Base-by-base conservation (phyloP, 2,113 vertebrate genomes). In the Synchiropus splendidus region DNA sequence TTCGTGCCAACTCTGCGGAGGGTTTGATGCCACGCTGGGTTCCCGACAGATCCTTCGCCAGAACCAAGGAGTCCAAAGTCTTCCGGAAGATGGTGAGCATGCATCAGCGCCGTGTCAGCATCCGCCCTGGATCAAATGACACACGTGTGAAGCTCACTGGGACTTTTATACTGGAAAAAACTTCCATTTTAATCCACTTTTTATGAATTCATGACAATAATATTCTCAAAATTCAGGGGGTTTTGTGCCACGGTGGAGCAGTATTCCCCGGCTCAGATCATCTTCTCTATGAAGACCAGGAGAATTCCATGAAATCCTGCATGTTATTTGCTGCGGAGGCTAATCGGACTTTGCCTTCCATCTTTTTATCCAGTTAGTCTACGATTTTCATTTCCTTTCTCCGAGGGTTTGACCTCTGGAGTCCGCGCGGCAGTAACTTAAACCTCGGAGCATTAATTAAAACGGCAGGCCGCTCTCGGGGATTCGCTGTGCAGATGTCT, bases 81-180 rank as follows among this genome's bases (percentile, higher is more conserved):
- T 94, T 94, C 79, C 86, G 92, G 58, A 90, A 94, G 86, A 98
- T 98, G 91, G 94, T 96, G 70, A 91, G 89, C 69, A 36, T 14
- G 6, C 11, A 13, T 36, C 8, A 6, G 6, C 10, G 10, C 14
- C 34, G n/a, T 14, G 14, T 36, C 12, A n/a, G 21, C 21, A 8
- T 27, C 21, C 8, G 4, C 21, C 21, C 8, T 27, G 21, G 8
- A 27, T 27, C 21, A 27, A 27, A 27, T 27, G 8, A 27, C 21
- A 27, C 8, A 8, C 21, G 21, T 8, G 21, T 4, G 8, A 8
- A 27, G n/a, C n/a, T n/a, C n/a, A n/a, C n/a, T n/a, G n/a, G n/a
- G n/a, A n/a, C n/a, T n/a, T n/a, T n/a, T n/a, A n/a, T n/a, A n/a
- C n/a, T n/a, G n/a, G n/a, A n/a, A n/a, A n/a, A n/a, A n/a, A n/a